Evolutionary conservation across 2,888 invertebrate genomes (phyloP).

Genomic region (Pycnomerus fuliginosus): DNA sequence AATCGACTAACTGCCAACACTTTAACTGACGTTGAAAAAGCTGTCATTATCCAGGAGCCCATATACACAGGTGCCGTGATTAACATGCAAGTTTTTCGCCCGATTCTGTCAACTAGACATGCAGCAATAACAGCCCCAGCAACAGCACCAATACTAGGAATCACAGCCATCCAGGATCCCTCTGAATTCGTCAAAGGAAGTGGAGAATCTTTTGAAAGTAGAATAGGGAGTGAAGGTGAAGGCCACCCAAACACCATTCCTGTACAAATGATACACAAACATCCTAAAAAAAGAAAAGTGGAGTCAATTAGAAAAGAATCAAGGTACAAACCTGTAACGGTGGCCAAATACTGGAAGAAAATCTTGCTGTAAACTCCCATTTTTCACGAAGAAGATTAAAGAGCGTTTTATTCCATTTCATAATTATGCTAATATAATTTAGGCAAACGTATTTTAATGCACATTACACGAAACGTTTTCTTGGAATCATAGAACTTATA

Average conservation of each 20-base stretch:
- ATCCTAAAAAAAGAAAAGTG: slow-evolving; percentile 33
- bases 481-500: too few species aligned
- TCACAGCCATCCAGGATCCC: slow-evolving; percentile 63
- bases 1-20: slow-evolving; percentile 57
- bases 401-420: too few species aligned
- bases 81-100: slow-evolving; percentile 62
- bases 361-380: too few species aligned
- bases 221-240: slow-evolving; percentile 57
- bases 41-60: slow-evolving; percentile 62
- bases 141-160: slow-evolving; percentile 63
- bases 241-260: slow-evolving; percentile 57
- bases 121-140: slow-evolving; percentile 62
- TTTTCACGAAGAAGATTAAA: too few species aligned
- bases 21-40: slow-evolving; percentile 57
- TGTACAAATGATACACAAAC: slow-evolving; percentile 37
- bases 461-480: too few species aligned
- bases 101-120: slow-evolving; percentile 62
- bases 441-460: too few species aligned
- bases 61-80: slow-evolving; percentile 58
- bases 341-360: too few species aligned
- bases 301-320: too few species aligned
- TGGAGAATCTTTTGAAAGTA: slow-evolving; percentile 40
- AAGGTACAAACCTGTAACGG: too few species aligned
- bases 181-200: slow-evolving; percentile 49
- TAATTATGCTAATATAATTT: too few species aligned